phyloP scores from a whole-genome alignment of 1,140 invertebrate species.

The Lethocerus indicus region DNA sequence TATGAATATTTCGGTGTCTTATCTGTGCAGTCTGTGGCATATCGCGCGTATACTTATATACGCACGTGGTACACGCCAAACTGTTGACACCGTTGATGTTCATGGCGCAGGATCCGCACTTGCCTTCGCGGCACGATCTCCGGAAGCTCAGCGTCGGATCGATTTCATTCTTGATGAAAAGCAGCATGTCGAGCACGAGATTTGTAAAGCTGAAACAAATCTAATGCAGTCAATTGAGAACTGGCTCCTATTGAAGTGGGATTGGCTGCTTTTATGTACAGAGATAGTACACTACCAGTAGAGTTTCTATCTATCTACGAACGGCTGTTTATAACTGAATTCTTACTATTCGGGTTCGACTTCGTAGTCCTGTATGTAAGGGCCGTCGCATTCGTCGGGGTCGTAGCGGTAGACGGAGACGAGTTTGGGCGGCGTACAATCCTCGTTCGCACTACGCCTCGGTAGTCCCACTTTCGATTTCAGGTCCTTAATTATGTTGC shows the following conservation, averaged over 20 bases:
- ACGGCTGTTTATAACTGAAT: not conserved
- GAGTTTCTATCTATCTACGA: not conserved
- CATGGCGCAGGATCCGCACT: conserved; percentile 82
- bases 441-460: no score
- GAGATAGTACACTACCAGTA: not conserved
- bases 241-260: not conserved
- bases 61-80: conserved; percentile 64
- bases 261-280: not conserved
- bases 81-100: conserved; percentile 77
- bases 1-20: not conserved
- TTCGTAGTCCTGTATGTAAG: conserved; percentile 3
- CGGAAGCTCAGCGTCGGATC: conserved; percentile 72
- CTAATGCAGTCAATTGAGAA: not conserved
- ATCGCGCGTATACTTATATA: conserved; percentile 16
- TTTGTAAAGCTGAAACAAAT: conserved; percentile 31
- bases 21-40: not conserved
- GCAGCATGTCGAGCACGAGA: conserved; percentile 75
- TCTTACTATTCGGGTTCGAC: not conserved
- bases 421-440: no score
- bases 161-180: conserved; percentile 73
- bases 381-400: not conserved
- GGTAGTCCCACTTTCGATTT: no score
- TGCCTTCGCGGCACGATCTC: conserved; percentile 71
- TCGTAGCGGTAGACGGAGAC: conserved; percentile 1
- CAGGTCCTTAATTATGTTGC: no score